Conservation (phyloP, 2,113 vertebrate genomes). For the Melanocharis versteri region DNA sequence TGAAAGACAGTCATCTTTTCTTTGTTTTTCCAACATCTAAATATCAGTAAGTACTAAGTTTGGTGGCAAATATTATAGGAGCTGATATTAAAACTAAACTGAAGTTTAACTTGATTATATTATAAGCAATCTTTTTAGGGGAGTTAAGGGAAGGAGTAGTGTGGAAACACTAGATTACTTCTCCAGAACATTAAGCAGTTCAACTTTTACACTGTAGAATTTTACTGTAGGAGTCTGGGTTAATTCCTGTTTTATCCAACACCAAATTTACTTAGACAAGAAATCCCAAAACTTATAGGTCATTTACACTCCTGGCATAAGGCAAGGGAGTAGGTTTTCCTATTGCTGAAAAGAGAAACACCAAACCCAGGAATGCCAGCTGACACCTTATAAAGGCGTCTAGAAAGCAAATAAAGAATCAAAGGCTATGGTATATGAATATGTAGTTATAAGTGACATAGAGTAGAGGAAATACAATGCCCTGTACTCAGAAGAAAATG, state of each 20-base stretch:
- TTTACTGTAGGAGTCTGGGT: not conserved
- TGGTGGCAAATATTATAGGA: not conserved
- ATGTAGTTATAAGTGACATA: not conserved
- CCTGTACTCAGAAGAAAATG: not conserved
- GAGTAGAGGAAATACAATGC: not conserved
- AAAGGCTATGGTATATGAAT: not conserved
- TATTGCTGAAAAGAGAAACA: not conserved
- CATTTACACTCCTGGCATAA: not conserved
- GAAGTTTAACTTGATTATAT: not conserved
- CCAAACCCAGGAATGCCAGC: not conserved
- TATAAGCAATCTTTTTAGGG: not conserved
- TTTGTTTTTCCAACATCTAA: not conserved
- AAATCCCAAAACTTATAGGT: not conserved
- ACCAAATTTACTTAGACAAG: not conserved
- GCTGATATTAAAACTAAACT: not conserved
- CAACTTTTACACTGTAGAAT: not conserved
- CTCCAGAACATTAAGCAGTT: not conserved
- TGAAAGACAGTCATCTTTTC: not conserved
- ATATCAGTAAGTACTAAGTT: not conserved
- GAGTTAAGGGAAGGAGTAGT: not conserved
- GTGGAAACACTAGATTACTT: not conserved
- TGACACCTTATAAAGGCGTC: not conserved
- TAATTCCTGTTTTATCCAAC: not conserved
- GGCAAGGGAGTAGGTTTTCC: not conserved
- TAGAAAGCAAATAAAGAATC: not conserved